Evolutionary conservation across 2,797 vertebrate species (phyloP).

Genomic region (Leptodactylus fallax): DNA sequence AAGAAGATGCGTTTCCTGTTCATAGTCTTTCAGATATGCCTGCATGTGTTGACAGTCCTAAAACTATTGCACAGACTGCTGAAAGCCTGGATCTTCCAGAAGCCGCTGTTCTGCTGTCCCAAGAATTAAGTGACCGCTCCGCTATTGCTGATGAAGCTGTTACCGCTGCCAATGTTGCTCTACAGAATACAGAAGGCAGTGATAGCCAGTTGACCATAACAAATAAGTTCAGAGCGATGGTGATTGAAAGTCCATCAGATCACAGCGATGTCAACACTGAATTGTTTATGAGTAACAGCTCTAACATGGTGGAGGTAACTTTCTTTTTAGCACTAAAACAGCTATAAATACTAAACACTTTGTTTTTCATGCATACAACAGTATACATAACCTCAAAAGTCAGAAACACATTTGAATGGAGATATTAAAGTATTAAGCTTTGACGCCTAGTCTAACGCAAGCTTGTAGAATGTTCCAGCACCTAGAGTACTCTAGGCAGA

Average conservation of each 20-base stretch:
- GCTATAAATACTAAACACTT: no score
- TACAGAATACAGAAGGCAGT: not conserved
- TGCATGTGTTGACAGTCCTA: not conserved
- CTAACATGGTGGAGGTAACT: constrained; percentile 5
- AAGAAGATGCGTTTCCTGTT: not conserved
- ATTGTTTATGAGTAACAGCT: not conserved
- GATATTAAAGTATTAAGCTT: no score
- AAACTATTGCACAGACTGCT: not conserved
- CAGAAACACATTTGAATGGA: no score
- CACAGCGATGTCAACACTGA: not conserved
- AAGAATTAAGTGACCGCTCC: not conserved
- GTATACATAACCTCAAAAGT: no score
- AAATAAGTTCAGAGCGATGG: not conserved
- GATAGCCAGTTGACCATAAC: not conserved
- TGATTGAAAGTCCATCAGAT: not conserved
- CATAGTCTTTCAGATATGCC: not conserved
- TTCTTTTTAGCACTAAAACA: no score
- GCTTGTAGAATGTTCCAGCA: no score
- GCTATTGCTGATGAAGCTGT: not conserved
- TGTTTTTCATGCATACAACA: no score
- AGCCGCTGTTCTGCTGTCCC: not conserved
- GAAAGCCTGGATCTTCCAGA: not conserved
- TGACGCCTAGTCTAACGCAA: no score
- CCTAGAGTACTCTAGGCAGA: no score
- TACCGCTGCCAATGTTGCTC: not conserved